phyloP scores from a whole-genome alignment of 2,113 vertebrate genomes.

The Cygnus atratus region DNA sequence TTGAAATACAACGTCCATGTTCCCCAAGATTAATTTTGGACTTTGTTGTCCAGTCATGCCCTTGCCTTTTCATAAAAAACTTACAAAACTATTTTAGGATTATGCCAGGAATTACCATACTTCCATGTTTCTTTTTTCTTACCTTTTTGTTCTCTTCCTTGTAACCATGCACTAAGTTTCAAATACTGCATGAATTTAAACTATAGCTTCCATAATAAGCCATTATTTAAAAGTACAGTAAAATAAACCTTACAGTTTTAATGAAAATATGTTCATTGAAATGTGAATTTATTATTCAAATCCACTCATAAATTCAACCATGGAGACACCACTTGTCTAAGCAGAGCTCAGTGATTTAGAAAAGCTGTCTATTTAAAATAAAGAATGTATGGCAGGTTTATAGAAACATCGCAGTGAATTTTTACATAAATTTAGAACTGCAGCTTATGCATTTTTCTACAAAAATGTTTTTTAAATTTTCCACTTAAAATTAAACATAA shows the following conservation, averaged over 20 bases:
- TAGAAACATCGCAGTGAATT: conserved; percentile 82
- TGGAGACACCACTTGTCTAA: conserved; percentile 86
- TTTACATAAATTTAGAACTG: conserved; percentile 86
- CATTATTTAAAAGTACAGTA: conserved; percentile 88
- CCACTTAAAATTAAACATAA: conserved; percentile 77
- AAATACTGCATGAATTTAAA: conserved; percentile 81
- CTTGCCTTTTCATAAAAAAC: conserved; percentile 48
- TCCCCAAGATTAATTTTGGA: conserved; percentile 20
- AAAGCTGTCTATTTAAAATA: conserved; percentile 89
- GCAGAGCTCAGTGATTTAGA: conserved; percentile 85
- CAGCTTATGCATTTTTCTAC: conserved; percentile 79
- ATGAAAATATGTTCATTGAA: conserved; percentile 89
- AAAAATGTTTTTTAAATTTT: conserved; percentile 76
- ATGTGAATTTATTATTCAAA: conserved; percentile 90
- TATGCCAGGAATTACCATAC: conserved; percentile 54
- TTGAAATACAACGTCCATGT: conserved; percentile 6
- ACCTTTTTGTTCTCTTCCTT: conserved; percentile 73
- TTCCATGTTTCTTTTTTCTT: conserved; percentile 45
- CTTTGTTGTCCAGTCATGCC: conserved; percentile 37
- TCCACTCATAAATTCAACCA: conserved; percentile 85
- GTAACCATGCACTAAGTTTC: conserved; percentile 78
- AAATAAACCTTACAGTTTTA: conserved; percentile 86
- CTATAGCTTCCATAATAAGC: conserved; percentile 83
- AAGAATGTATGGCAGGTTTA: conserved; percentile 87
- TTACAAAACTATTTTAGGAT: conserved; percentile 66